Evolutionary conservation across 1,140 invertebrate species (phyloP).

Genomic region (Drosophila paulistorum): DNA sequence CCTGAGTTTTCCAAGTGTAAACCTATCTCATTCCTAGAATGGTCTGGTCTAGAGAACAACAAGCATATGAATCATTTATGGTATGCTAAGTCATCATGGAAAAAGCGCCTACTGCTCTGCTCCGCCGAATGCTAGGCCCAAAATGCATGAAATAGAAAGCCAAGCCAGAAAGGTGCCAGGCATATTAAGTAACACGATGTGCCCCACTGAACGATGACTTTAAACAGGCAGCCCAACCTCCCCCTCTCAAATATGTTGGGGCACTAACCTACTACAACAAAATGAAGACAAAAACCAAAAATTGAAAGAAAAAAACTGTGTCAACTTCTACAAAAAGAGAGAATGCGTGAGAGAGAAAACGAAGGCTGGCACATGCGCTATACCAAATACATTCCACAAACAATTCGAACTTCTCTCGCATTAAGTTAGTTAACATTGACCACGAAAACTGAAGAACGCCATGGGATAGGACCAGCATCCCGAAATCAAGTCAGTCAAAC

Average conservation of each 20-base stretch:
- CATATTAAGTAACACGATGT: slow-evolving; percentile 71
- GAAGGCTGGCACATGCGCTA: slow-evolving; percentile 47
- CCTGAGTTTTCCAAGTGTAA: slow-evolving; percentile 6
- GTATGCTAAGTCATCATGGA: slow-evolving; percentile 55
- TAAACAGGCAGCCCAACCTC: slow-evolving; percentile 4
- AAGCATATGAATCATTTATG: slow-evolving; percentile 75
- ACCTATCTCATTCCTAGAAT: background rate
- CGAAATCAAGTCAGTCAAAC: slow-evolving; percentile 61
- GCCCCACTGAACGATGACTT: slow-evolving; percentile 24
- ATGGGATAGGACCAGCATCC: slow-evolving; percentile 56
- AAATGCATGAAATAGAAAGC: slow-evolving; percentile 37
- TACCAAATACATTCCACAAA: slow-evolving; percentile 58
- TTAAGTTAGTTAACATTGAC: slow-evolving; percentile 66
- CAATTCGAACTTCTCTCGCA: slow-evolving; percentile 60
- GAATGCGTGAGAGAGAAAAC: slow-evolving; percentile 5
- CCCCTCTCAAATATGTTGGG: slow-evolving; percentile 44
- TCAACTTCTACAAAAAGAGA: slow-evolving; percentile 41
- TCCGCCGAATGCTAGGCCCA: slow-evolving; percentile 14
- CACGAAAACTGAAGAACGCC: slow-evolving; percentile 53
- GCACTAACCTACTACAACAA: slow-evolving; percentile 76
- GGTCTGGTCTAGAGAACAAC: background rate
- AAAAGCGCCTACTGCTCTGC: slow-evolving; percentile 3
- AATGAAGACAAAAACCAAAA: background rate
- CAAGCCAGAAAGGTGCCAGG: slow-evolving; percentile 58
- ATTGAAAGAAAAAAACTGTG: slow-evolving; percentile 41